A percentile compares a stretch with the other conserved stretches of the same genome.
Evolutionary conservation across 2,113 vertebrate species (phyloP).

Genomic region (Coreoperca whiteheadi): DNA sequence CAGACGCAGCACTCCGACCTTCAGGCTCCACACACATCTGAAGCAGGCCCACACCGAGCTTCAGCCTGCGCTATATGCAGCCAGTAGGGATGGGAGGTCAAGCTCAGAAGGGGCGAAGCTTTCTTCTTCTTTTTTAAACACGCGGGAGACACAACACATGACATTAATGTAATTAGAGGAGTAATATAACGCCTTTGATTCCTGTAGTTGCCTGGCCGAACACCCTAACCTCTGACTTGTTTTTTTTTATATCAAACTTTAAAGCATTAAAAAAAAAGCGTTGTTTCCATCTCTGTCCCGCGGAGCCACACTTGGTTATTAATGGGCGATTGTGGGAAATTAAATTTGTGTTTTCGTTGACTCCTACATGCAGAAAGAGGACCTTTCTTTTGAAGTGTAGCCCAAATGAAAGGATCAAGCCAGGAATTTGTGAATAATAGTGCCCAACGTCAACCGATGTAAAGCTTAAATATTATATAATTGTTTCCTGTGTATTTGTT

Average conservation of each 20-base stretch:
- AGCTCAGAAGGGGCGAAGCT: slow-evolving; percentile 69
- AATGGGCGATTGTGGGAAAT: slow-evolving; percentile 7
- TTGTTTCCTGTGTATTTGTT: slow-evolving; percentile 26
- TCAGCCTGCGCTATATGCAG: slow-evolving; percentile 63
- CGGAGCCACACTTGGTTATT: neutral
- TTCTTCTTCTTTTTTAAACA: slow-evolving; percentile 79
- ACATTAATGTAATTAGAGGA: slow-evolving; percentile 83
- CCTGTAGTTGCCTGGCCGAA: slow-evolving; percentile 40
- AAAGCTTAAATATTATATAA: slow-evolving; percentile 8
- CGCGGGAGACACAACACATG: slow-evolving; percentile 80
- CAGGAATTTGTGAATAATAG: slow-evolving; percentile 8
- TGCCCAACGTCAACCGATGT: neutral
- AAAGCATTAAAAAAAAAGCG: neutral
- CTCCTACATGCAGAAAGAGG: neutral
- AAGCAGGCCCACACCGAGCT: slow-evolving; percentile 69
- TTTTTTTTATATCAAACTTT: neutral
- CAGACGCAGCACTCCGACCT: slow-evolving; percentile 54
- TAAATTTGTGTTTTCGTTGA: slow-evolving; percentile 2
- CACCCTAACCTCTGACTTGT: slow-evolving; percentile 22
- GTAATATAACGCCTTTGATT: slow-evolving; percentile 73
- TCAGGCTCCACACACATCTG: slow-evolving; percentile 60
- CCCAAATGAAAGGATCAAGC: slow-evolving; percentile 18
- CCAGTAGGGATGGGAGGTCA: slow-evolving; percentile 80
- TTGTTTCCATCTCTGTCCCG: neutral
- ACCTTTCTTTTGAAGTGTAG: neutral